phyloP scores from a whole-genome alignment of 2,113 vertebrate species.

The Rana temporaria region DNA sequence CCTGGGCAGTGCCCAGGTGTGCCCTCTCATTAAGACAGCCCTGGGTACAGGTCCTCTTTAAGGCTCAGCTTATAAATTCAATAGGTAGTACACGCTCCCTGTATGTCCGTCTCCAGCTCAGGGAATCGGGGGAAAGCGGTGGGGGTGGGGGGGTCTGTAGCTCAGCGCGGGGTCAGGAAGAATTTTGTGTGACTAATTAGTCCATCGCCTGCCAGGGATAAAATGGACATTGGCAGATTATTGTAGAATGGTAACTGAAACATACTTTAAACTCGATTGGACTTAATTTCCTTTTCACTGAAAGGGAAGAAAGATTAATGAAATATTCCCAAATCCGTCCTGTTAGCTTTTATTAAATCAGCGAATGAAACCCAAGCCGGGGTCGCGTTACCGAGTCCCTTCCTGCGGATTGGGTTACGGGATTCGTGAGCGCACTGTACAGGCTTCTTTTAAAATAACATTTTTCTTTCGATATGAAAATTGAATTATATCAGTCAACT shows the following conservation, averaged over 20 bases:
- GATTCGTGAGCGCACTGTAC: slow-evolving; percentile 72
- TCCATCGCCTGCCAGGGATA: slow-evolving; percentile 84
- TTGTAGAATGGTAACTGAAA: slow-evolving; percentile 73
- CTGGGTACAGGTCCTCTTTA: slow-evolving; percentile 15
- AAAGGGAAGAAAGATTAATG: slow-evolving; percentile 96
- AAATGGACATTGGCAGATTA: slow-evolving; percentile 81
- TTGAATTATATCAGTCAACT: slow-evolving; percentile 75
- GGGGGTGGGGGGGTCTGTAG: slow-evolving; percentile 57
- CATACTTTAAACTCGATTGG: slow-evolving; percentile 84
- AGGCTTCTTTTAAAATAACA: slow-evolving; percentile 66
- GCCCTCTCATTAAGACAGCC: too few species aligned
- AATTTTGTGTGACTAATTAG: slow-evolving; percentile 91
- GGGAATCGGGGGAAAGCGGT: background rate
- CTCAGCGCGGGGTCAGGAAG: slow-evolving; percentile 80
- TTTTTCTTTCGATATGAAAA: slow-evolving; percentile 71
- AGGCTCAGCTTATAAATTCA: slow-evolving; percentile 34
- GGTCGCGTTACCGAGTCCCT: slow-evolving; percentile 78
- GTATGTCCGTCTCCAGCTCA: slow-evolving; percentile 67
- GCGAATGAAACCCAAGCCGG: slow-evolving; percentile 89
- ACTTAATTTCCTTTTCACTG: slow-evolving; percentile 93
- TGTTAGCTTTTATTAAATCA: slow-evolving; percentile 98
- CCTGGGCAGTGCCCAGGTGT: too few species aligned
- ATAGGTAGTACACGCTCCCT: slow-evolving; percentile 52
- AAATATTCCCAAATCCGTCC: slow-evolving; percentile 98
- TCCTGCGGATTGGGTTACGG: slow-evolving; percentile 86